phyloP scores from a whole-genome alignment of 1,140 invertebrate genomes.

The Drosophila navojoa region DNA sequence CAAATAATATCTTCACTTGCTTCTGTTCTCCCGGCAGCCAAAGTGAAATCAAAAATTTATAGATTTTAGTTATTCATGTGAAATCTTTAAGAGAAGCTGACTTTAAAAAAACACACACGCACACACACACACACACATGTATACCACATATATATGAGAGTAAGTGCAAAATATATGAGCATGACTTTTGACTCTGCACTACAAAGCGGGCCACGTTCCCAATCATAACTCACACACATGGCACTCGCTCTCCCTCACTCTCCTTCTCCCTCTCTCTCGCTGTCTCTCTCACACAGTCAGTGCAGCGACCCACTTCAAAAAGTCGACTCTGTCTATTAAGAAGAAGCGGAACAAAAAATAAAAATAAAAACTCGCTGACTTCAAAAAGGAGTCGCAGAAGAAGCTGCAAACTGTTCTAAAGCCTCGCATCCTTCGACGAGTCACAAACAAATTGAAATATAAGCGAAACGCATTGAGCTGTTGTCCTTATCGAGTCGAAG shows the following conservation, averaged over 20 bases:
- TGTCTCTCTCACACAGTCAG: conserved; percentile 13
- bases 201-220: conserved; percentile 67
- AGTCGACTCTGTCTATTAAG: conserved; percentile 71
- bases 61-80: conserved; percentile 82
- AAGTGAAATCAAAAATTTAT: conserved; percentile 82
- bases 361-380: conserved; percentile 47
- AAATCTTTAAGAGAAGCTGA: conserved; percentile 74
- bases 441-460: conserved; percentile 51
- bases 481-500: neutral
- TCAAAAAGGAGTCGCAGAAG: conserved; percentile 41
- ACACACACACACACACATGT: conserved; percentile 16
- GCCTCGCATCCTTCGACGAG: neutral
- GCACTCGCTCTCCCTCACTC: too few species aligned
- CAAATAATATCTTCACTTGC: conserved; percentile 63
- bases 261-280: too few species aligned
- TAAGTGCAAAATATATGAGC: conserved; percentile 15
- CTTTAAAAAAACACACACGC: conserved; percentile 61
- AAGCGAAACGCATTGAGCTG: conserved; percentile 21
- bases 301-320: conserved; percentile 72
- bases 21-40: conserved; percentile 45
- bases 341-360: too few species aligned
- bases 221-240: conserved; percentile 68
- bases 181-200: conserved; percentile 42
- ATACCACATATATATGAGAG: conserved; percentile 18
- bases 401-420: conserved; percentile 22